Conservation (phyloP, 2,113 vertebrate genomes). For the Ptilorrhoa leucosticta region DNA sequence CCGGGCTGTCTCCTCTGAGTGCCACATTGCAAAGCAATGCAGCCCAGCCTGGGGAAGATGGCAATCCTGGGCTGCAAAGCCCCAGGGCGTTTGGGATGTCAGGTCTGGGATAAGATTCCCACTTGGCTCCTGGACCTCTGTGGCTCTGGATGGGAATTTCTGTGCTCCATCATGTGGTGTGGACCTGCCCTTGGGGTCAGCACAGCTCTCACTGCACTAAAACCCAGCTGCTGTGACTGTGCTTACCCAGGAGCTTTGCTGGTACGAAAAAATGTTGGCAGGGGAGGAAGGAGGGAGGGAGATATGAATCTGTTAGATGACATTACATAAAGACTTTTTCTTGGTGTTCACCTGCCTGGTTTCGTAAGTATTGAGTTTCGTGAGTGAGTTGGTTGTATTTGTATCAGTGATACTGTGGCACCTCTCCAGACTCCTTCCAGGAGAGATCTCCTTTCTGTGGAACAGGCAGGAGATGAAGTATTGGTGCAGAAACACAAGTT, state of each 20-base stretch:
- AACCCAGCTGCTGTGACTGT: background rate
- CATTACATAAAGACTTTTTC: background rate
- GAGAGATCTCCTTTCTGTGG: background rate
- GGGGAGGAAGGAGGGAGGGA: background rate
- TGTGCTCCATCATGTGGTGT: background rate
- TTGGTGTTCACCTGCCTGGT: background rate
- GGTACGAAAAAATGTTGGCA: background rate
- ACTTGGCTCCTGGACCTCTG: accelerated
- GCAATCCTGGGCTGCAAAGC: background rate
- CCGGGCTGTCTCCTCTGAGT: background rate
- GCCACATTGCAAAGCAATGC: background rate
- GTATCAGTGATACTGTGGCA: background rate
- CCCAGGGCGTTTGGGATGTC: accelerated
- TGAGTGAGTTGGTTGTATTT: background rate
- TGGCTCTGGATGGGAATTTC: background rate
- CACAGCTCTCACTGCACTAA: background rate
- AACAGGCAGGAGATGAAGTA: background rate
- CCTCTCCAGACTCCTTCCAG: constrained; percentile 11
- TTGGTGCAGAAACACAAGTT: background rate
- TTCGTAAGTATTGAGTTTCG: background rate
- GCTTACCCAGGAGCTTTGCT: background rate
- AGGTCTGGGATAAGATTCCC: background rate
- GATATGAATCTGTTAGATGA: background rate
- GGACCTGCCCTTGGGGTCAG: background rate
- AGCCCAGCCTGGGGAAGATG: background rate